Percentiles rank a stretch among this genome's conserved stretches.
Evolutionary conservation across 1,140 invertebrate genomes (phyloP).

Genomic region (Eulimnadia texana): DNA sequence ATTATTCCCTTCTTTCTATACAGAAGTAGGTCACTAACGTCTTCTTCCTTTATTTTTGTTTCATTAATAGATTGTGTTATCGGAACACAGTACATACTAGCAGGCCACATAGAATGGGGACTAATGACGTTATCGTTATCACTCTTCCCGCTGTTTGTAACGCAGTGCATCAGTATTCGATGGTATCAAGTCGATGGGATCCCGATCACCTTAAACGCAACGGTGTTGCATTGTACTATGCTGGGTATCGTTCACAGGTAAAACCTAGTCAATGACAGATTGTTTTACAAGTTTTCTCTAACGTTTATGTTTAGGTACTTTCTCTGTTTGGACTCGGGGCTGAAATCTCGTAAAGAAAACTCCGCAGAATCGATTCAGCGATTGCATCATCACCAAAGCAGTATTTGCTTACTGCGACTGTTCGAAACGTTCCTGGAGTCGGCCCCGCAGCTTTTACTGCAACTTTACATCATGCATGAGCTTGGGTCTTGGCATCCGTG

Average conservation of each 20-base stretch:
- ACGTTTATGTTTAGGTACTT: slow-evolving; percentile 28
- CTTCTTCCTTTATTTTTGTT: not conserved
- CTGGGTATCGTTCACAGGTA: slow-evolving; percentile 22
- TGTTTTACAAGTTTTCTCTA: slow-evolving; percentile 3
- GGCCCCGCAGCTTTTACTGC: slow-evolving; percentile 41
- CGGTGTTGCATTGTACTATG: slow-evolving; percentile 18
- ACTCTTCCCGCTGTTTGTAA: slow-evolving; percentile 20
- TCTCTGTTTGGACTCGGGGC: slow-evolving; percentile 28
- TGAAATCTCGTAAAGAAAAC: slow-evolving; percentile 26
- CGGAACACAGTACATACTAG: slow-evolving; percentile 19
- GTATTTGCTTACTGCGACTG: slow-evolving; percentile 39
- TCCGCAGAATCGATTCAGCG: slow-evolving; percentile 22
- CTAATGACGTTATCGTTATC: slow-evolving; percentile 19
- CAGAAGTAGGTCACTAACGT: not conserved
- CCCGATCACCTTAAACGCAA: slow-evolving; percentile 9
- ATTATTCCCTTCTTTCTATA: not conserved
- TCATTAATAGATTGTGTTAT: slow-evolving; percentile 21
- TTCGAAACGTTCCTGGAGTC: slow-evolving; percentile 43
- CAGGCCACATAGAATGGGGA: slow-evolving; percentile 20
- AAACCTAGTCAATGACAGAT: not conserved
- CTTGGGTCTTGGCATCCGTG: slow-evolving; percentile 30
- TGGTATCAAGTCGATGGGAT: slow-evolving; percentile 21
- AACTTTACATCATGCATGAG: slow-evolving; percentile 39
- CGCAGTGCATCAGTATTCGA: slow-evolving; percentile 22
- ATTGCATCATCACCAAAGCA: slow-evolving; percentile 34